A percentile compares a stretch with the other conserved stretches of the same genome.
These are phyloP conservation scores for Natator depressus DNA, from an alignment of 2,113 vertebrate species.

Conservation along the genomic window DNA sequence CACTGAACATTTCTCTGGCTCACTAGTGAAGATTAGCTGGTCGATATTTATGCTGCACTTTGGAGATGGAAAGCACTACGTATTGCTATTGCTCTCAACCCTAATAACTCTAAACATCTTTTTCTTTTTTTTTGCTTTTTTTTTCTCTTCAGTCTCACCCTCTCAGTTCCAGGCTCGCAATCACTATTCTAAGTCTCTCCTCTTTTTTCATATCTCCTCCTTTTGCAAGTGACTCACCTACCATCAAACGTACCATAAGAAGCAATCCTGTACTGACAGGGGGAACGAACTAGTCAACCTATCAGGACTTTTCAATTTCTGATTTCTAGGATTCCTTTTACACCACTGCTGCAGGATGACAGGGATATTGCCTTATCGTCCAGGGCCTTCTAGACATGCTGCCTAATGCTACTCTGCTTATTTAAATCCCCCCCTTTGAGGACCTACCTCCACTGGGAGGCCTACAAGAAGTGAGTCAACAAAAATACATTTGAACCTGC, in stretches of 20 bases:
- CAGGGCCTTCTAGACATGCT: too few relatives aligned
- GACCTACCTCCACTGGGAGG: background rate
- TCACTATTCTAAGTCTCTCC: constrained; percentile 46
- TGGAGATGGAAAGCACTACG: constrained; percentile 25
- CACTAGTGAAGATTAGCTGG: constrained; percentile 55
- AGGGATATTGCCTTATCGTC: too few relatives aligned
- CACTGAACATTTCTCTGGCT: constrained; percentile 54
- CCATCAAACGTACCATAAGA: constrained; percentile 19
- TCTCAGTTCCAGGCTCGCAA: constrained; percentile 7
- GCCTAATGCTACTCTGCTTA: background rate
- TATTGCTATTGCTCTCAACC: background rate
- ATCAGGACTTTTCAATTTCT: background rate
- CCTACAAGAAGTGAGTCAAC: background rate
- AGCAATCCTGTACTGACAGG: background rate
- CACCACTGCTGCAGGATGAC: too few relatives aligned
- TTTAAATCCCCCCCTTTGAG: background rate
- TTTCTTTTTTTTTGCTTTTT: background rate
- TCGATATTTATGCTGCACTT: constrained; percentile 48
- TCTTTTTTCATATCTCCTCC: constrained; percentile 3
- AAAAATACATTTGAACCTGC: background rate
- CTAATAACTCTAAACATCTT: background rate
- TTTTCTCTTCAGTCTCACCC: background rate
- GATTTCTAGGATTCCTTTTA: background rate
- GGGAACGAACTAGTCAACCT: background rate
- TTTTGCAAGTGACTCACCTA: constrained; percentile 26